Base-by-base conservation (phyloP, 35 echinoderm and acorn worm species). In the Holothuria glaberrima region DNA sequence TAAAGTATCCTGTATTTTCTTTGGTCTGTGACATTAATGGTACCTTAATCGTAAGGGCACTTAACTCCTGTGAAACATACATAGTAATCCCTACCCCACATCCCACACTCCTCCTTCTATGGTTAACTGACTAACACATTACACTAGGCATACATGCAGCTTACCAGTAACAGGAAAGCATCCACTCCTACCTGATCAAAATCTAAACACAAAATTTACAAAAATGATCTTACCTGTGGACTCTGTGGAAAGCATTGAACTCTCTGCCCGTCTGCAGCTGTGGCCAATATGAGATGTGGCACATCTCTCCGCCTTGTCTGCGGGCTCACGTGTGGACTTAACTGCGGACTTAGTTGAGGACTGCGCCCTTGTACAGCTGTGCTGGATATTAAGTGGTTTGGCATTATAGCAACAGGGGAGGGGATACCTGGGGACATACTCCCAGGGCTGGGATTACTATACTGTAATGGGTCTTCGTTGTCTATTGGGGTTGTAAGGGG, bases 401-500 rank as follows among this genome's bases (percentile, higher is more conserved):
- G 76, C 67, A 80, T 59, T 28, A 41, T 62, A 24, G 7, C 28
- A 61, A 89, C 82, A 25, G 66, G 92, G 70, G 86, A 85, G 67
- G 45, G 50, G 33, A 87, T 20, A 32, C 85, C 67, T 29, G 91
- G 87, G 25, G 94, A 92, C 90, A 94, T 91, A 57, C 86, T 94
- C 46, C 86, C 84, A 7, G 95, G 90, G 26, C 48, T 59, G 30
- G 92, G 67, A 82, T 97, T 93, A 80, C 92, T 97, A 34, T 94
- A 97, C 74, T 76, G 83, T 45, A 89, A 86, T 71, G 94, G 83
- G 63, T 99, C 97, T 41, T 99, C 97, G 54, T 88, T 88, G 58
- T 98, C 96, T 72, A 99, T 73, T 21, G 97, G 97, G 26, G 97
- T 99, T n/a, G 93, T 89, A 38, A 99, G 88, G n/a, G 97, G 97